phyloP scores from a whole-genome alignment of 2,113 vertebrate species.

The Periophthalmus modestus region DNA sequence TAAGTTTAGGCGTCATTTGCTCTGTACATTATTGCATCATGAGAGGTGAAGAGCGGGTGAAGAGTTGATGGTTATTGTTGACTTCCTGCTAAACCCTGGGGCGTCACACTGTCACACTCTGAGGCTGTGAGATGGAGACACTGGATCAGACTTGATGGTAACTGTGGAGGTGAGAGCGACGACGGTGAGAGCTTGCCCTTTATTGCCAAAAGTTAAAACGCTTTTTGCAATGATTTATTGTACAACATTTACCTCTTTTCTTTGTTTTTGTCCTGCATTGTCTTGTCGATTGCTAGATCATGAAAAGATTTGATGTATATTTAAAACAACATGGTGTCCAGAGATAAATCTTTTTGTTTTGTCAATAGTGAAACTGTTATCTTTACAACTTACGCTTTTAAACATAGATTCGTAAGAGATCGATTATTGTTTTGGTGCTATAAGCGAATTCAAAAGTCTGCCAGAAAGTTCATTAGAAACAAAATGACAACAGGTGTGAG shows the following conservation, averaged over 20 bases:
- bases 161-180: constrained; percentile 45
- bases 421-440: not conserved
- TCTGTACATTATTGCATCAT: not conserved
- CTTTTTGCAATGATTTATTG: no score
- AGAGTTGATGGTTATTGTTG: constrained; percentile 32
- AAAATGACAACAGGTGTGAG: constrained; percentile 37
- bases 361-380: not conserved
- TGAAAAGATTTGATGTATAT: no score
- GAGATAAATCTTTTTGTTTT: not conserved
- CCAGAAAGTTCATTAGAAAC: constrained; percentile 20
- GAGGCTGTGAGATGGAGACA: constrained; percentile 34
- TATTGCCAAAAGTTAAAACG: no score
- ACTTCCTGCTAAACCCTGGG: constrained; percentile 32
- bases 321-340: not conserved
- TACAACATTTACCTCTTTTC: no score
- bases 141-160: constrained; percentile 47
- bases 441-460: not conserved
- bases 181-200: constrained; percentile 37
- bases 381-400: no score
- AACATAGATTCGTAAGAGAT: no score
- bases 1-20: no score
- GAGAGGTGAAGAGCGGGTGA: constrained; percentile 45
- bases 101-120: constrained; percentile 34
- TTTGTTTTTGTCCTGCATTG: no score
- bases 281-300: no score